These are phyloP conservation scores for Eugnorisma glareosa DNA, from an alignment of 2,888 invertebrate genomes.

Conservation along the genomic window DNA sequence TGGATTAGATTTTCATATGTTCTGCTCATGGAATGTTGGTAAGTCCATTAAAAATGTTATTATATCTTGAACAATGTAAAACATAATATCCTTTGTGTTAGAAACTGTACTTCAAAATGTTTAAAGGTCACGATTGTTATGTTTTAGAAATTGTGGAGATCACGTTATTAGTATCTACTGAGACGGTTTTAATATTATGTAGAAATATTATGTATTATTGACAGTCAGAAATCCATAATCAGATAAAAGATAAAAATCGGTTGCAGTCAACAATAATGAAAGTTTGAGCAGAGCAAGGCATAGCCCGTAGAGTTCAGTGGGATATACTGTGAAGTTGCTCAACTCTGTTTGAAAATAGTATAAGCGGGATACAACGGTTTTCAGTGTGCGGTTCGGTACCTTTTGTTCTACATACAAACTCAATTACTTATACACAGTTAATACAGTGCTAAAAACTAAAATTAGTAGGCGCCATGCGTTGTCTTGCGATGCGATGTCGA, in stretches of 20 bases:
- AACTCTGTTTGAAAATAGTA: background rate
- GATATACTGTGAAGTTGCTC: background rate
- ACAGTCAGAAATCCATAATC: background rate
- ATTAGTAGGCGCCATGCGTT: background rate
- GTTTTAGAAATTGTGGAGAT: background rate
- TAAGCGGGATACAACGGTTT: background rate
- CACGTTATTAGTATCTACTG: background rate
- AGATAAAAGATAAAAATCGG: background rate
- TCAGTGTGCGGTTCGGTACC: background rate
- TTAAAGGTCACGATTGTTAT: background rate
- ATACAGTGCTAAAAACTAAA: background rate
- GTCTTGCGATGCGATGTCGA: background rate
- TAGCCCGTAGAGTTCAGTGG: background rate
- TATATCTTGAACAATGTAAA: background rate
- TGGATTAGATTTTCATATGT: slow-evolving; percentile 28
- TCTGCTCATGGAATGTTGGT: slow-evolving; percentile 21
- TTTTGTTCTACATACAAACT: background rate
- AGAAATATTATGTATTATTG: background rate
- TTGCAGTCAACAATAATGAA: background rate
- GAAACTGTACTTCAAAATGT: slow-evolving; percentile 4
- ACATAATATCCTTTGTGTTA: background rate
- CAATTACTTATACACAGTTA: background rate
- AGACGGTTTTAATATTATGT: background rate
- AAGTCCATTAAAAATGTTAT: slow-evolving; percentile 16
- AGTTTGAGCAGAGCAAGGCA: background rate